Percentiles rank a stretch among this genome's conserved stretches.
Conservation (phyloP, 1,140 invertebrate genomes). For the Adelges cooleyi region DNA sequence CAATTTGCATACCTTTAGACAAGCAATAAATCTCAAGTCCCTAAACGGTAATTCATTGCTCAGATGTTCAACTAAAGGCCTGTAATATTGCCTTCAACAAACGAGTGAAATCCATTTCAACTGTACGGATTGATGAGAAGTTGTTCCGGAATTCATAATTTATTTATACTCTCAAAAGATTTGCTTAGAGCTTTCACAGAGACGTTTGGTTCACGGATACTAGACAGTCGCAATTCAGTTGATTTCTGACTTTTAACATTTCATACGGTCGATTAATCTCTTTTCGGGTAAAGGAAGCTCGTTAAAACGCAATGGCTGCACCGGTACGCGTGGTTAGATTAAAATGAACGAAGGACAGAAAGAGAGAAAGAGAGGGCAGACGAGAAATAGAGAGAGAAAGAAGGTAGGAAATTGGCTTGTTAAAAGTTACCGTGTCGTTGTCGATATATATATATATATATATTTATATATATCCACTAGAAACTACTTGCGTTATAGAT, state of each 20-base stretch:
- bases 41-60: conserved; percentile 18
- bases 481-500: neutral
- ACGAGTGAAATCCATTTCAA: neutral
- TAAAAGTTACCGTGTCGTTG: conserved; percentile 25
- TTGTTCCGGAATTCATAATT: neutral
- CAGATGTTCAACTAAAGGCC: neutral
- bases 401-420: conserved; percentile 26
- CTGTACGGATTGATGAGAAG: too few species aligned
- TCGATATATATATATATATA: neutral
- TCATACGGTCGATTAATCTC: conserved; percentile 9
- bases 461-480: neutral
- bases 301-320: conserved; percentile 4
- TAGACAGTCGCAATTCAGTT: neutral
- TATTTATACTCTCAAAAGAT: neutral
- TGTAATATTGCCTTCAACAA: neutral
- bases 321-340: conserved; percentile 4
- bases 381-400: conserved; percentile 14
- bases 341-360: conserved; percentile 14
- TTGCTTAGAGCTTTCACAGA: neutral
- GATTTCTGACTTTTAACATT: neutral
- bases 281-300: conserved; percentile 15
- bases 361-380: neutral
- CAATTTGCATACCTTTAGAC: conserved; percentile 19
- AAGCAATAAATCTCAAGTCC: conserved; percentile 14
- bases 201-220: neutral